Conservation (phyloP, 2,888 invertebrate species). For the Argynnis bischoffii region DNA sequence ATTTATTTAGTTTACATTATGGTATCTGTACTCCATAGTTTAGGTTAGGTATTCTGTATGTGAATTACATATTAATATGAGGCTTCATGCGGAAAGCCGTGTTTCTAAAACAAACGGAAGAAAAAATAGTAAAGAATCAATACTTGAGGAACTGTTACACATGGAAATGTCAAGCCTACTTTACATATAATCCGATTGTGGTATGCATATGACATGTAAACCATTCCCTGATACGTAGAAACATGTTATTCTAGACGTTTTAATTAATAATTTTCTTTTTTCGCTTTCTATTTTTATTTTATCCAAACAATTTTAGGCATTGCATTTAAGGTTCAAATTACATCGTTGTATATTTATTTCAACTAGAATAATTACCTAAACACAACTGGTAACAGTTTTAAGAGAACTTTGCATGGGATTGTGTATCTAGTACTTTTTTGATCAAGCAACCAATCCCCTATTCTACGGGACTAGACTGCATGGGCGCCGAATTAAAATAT, state of each 20-base stretch:
- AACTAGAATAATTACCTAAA: too few relatives aligned
- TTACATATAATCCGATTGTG: slow-evolving; percentile 52
- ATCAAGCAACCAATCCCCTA: too few relatives aligned
- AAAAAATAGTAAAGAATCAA: slow-evolving; percentile 23
- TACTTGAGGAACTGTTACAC: slow-evolving; percentile 24
- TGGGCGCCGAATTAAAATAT: too few relatives aligned
- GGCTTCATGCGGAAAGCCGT: slow-evolving; percentile 15
- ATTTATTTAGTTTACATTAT: neutral
- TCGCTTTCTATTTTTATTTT: too few relatives aligned
- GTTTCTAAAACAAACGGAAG: slow-evolving; percentile 17
- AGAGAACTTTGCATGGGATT: too few relatives aligned
- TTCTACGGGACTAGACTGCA: too few relatives aligned
- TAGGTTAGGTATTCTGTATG: neutral
- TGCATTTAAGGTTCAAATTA: too few relatives aligned
- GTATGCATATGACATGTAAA: slow-evolving; percentile 35
- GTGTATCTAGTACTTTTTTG: too few relatives aligned
- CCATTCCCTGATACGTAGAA: slow-evolving; percentile 16
- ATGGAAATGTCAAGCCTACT: slow-evolving; percentile 29
- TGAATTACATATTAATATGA: slow-evolving; percentile 10
- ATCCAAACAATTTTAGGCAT: too few relatives aligned
- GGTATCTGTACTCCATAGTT: neutral
- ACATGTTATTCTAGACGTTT: slow-evolving; percentile 14
- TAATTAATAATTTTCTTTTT: neutral
- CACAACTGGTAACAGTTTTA: too few relatives aligned
- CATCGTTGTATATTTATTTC: too few relatives aligned